These are phyloP conservation scores for Zygogramma bicolorata DNA, from an alignment of 2,888 invertebrate species.

Conservation along the genomic window DNA sequence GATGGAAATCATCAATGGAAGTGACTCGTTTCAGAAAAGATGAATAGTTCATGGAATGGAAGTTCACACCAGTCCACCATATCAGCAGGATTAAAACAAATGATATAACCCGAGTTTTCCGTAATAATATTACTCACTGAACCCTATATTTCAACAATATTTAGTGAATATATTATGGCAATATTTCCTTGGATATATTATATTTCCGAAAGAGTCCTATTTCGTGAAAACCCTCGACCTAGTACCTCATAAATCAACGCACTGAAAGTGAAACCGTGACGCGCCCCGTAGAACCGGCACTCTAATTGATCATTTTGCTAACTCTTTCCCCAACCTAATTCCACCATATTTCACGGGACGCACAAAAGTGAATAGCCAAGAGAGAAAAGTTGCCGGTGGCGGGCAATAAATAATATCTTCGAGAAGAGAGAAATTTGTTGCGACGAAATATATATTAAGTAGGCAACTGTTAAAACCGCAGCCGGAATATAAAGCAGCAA, in stretches of 20 bases:
- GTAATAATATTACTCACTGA: no score
- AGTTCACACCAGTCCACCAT: no score
- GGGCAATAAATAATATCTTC: constrained; percentile 43
- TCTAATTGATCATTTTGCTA: constrained; percentile 32
- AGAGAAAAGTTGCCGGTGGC: constrained; percentile 16
- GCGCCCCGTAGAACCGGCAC: constrained; percentile 7
- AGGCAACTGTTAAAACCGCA: constrained; percentile 52
- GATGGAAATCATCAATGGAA: no score
- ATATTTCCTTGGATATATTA: no score
- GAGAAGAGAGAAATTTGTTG: constrained; percentile 45
- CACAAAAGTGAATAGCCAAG: constrained; percentile 17
- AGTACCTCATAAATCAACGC: neutral
- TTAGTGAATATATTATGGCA: no score
- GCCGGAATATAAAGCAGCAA: constrained; percentile 49
- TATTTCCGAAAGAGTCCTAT: neutral
- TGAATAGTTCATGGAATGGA: no score
- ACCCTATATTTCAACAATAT: no score
- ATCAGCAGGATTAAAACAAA: no score
- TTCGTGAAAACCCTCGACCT: neutral
- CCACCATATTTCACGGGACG: constrained; percentile 29
- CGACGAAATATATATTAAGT: constrained; percentile 50
- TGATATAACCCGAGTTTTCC: no score
- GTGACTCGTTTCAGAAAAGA: no score
- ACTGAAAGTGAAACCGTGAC: neutral
- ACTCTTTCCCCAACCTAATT: constrained; percentile 24